Conservation (phyloP, 2,888 invertebrate genomes). For the Tiliacea aurago region DNA sequence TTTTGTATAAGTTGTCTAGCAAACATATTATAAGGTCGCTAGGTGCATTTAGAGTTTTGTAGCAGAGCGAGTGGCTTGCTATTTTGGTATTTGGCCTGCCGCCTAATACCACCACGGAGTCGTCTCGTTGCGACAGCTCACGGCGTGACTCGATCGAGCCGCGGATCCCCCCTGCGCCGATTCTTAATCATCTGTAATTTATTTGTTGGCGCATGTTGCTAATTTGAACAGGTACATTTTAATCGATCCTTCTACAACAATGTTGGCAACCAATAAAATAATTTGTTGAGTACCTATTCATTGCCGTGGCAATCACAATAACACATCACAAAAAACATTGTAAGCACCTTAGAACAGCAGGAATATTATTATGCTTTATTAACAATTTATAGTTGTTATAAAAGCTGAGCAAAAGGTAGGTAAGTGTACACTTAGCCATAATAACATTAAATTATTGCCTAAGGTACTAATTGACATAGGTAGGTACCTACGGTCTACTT, state of each 20-base stretch:
- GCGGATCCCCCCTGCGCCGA: slow-evolving; percentile 54
- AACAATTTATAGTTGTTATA: too few species aligned
- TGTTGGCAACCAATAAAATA: slow-evolving; percentile 34
- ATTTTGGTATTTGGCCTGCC: slow-evolving; percentile 90
- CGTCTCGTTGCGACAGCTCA: slow-evolving; percentile 80
- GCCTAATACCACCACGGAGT: slow-evolving; percentile 86
- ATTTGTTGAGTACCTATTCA: neutral
- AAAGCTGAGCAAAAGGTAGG: neutral
- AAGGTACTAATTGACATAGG: neutral
- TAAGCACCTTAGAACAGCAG: too few species aligned
- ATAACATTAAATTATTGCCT: too few species aligned
- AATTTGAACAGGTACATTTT: slow-evolving; percentile 39
- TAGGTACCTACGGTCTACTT: too few species aligned
- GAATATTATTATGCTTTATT: too few species aligned
- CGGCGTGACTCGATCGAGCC: slow-evolving; percentile 65
- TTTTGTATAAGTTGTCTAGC: slow-evolving; percentile 51
- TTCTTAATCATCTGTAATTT: slow-evolving; percentile 54
- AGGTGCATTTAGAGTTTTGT: slow-evolving; percentile 85
- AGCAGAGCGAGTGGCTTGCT: slow-evolving; percentile 84
- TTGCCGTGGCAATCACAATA: too few species aligned
- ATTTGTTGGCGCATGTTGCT: slow-evolving; percentile 54
- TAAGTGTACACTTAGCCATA: too few species aligned
- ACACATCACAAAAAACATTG: too few species aligned
- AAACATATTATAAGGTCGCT: slow-evolving; percentile 79
- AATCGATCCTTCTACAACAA: slow-evolving; percentile 28